Base-by-base conservation (phyloP, 2,113 vertebrate genomes). In the Cryptotis parvus region DNA sequence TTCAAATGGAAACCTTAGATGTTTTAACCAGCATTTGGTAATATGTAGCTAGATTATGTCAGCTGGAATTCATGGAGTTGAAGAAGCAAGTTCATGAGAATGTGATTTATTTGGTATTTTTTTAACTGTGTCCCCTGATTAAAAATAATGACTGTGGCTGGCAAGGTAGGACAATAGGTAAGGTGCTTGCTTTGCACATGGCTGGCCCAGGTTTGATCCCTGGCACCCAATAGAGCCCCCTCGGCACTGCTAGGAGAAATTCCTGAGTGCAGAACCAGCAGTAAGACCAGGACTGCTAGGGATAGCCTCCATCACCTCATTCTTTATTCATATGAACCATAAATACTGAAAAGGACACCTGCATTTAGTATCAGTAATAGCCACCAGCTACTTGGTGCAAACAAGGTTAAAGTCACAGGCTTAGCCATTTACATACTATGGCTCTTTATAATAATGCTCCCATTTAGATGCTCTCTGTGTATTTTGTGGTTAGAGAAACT, bases 1-100 rank as follows among this genome's bases (percentile, higher is more conserved):
- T 95, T 73, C 70, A 94, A 90, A 94, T n/a, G 55, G 72, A 90
- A 65, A 75, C 49, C 58, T 79, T 68, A 18, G 16, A 65, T 83
- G 39, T 39, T 88, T 87, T 24, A 70, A 35, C 45, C 81, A 75
- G 29, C 3, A 7, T 70, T 82, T 52, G 74, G 79, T 77, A 29
- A 52, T 76, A n/a, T 1, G 55, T 20, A 22, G 39, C 91, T 33
- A 45, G 58, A 75, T 39, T 58, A 49, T 52, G 24, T 45, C 61
- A 63, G 72, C 74, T 24, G 3, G 70, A 76, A 68, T 43, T 41
- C 43, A 5, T 1, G 8, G 39, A 87, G 55, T 86, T 58, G 18
- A 6, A 35, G 35, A 49, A 73, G 12, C 33, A 80, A 49, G 85
- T 84, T 39, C 22, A 39, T 24, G 52, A 73, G 26, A 75, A 37